Evolutionary conservation across 2,113 vertebrate genomes (phyloP).

Genomic region (Tragulus kanchil): DNA sequence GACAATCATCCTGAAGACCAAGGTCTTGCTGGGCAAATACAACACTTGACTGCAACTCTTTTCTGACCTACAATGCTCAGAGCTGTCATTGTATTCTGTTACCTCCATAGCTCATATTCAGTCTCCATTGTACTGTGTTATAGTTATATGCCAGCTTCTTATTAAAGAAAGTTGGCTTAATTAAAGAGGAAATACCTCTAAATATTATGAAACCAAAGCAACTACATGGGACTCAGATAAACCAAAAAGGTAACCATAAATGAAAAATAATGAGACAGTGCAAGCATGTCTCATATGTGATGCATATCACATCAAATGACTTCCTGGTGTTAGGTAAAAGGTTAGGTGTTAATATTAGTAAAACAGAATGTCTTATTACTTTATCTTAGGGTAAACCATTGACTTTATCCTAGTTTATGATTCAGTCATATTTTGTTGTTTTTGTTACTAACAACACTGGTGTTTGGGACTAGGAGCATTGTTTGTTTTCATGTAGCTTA

Average conservation of each 20-base stretch:
- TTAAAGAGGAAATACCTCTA: not conserved
- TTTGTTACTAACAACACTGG: not conserved
- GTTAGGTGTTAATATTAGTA: not conserved
- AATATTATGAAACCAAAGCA: not conserved
- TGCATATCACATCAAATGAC: not conserved
- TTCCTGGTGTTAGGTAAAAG: not conserved
- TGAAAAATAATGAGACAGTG: not conserved
- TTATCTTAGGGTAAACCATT: not conserved
- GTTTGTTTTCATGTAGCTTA: not conserved
- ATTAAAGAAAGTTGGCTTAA: not conserved
- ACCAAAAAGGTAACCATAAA: not conserved
- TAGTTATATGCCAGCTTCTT: not conserved
- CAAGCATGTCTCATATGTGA: not conserved
- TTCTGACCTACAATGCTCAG: slow-evolving; percentile 41
- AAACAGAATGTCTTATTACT: not conserved
- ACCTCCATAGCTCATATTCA: slow-evolving; percentile 29
- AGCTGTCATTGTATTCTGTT: slow-evolving; percentile 10
- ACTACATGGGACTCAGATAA: not conserved
- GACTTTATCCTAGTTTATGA: not conserved
- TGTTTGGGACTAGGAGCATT: not conserved
- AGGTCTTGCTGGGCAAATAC: slow-evolving; percentile 66
- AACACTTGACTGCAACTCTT: not conserved
- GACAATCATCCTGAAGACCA: slow-evolving; percentile 71
- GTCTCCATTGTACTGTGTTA: not conserved
- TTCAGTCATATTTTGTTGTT: not conserved